phyloP scores from a whole-genome alignment of 2,888 invertebrate species.

The Alcis repandata region DNA sequence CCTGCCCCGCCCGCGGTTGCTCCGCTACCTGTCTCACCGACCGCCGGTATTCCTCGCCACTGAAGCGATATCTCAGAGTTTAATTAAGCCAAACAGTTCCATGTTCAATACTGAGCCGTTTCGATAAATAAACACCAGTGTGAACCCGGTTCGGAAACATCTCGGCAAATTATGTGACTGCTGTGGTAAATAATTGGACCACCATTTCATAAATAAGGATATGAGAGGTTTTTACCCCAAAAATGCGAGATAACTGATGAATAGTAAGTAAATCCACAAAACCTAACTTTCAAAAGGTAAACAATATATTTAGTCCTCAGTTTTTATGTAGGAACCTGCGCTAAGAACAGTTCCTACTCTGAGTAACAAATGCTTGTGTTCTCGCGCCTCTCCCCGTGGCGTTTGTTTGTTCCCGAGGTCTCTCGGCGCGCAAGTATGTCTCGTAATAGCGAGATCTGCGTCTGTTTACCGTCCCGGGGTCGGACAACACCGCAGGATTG shows the following conservation, averaged over 20 bases:
- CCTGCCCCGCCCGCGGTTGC: neutral
- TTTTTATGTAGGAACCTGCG: too few relatives aligned
- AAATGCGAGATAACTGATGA: too few relatives aligned
- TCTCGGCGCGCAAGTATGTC: constrained; percentile 2
- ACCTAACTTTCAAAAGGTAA: too few relatives aligned
- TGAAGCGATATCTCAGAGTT: constrained; percentile 15
- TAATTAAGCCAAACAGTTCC: constrained; percentile 24
- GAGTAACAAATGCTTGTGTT: too few relatives aligned
- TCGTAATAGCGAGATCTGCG: constrained; percentile 4
- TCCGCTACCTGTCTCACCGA: neutral
- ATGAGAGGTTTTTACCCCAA: too few relatives aligned
- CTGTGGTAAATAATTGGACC: too few relatives aligned
- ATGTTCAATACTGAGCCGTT: constrained; percentile 9
- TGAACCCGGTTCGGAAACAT: neutral
- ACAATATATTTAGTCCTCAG: too few relatives aligned
- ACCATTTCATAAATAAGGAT: too few relatives aligned
- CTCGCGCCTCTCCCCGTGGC: too few relatives aligned
- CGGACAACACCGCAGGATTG: constrained; percentile 19
- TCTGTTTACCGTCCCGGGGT: constrained; percentile 9
- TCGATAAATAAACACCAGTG: constrained; percentile 22
- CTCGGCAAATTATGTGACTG: constrained; percentile 5
- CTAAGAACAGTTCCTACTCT: too few relatives aligned
- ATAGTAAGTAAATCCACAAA: too few relatives aligned
- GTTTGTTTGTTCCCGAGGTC: neutral
- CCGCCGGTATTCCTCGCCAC: neutral